Evolutionary conservation across 2,797 vertebrate species (phyloP).

Genomic region (Pseudomugil tenellus): DNA sequence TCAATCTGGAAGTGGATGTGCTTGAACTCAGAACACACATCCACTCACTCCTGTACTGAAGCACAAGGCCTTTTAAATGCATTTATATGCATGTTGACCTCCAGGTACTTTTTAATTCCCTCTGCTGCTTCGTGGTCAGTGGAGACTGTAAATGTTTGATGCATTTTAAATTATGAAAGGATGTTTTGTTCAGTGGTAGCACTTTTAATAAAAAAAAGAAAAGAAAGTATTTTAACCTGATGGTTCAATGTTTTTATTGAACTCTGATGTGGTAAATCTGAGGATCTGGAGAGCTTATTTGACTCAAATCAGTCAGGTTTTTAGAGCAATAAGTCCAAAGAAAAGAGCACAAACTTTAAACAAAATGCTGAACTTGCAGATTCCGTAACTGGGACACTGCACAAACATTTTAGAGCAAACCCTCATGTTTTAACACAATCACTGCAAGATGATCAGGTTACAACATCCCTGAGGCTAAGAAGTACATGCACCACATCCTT

Average conservation of each 20-base stretch:
- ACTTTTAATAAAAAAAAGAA: constrained; percentile 72
- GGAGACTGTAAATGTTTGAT: constrained; percentile 45
- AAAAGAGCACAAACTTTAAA: background rate
- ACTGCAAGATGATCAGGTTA: background rate
- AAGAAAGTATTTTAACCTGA: constrained; percentile 44
- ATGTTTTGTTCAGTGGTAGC: constrained; percentile 20
- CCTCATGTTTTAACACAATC: background rate
- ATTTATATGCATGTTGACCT: constrained; percentile 7
- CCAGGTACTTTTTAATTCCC: constrained; percentile 15
- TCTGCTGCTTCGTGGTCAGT: constrained; percentile 29
- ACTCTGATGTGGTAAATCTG: background rate
- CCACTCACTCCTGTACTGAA: background rate
- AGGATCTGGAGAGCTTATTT: background rate
- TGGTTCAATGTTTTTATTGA: constrained; percentile 27
- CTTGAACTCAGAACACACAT: constrained; percentile 12
- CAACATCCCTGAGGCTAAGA: constrained; percentile 34
- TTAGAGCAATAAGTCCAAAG: background rate
- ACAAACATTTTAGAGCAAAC: background rate
- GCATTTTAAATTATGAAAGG: constrained; percentile 52
- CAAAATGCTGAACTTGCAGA: background rate
- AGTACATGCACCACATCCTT: constrained; percentile 40
- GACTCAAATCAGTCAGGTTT: background rate
- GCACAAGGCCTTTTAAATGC: constrained; percentile 21
- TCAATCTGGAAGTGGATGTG: constrained; percentile 48
- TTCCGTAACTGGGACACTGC: background rate